phyloP scores from a whole-genome alignment of 1,140 invertebrate species.

The Scaptomyza pallida region DNA sequence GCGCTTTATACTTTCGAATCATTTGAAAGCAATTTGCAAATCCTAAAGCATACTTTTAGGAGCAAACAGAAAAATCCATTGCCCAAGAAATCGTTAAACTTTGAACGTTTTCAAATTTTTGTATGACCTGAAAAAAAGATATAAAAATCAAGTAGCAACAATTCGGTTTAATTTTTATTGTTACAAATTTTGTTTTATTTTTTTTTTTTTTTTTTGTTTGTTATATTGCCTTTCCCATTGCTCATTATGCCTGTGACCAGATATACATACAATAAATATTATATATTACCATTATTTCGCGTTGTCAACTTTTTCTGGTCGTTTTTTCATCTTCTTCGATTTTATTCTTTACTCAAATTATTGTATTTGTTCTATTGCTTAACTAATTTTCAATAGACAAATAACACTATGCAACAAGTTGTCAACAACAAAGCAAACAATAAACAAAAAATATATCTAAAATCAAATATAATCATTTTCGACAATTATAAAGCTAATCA shows the following conservation, averaged over 20 bases:
- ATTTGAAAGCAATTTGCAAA: too few relatives aligned
- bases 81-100: too few relatives aligned
- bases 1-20: too few relatives aligned
- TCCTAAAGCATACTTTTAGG: too few relatives aligned
- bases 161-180: slow-evolving; percentile 73
- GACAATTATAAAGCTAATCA: too few relatives aligned
- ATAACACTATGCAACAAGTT: slow-evolving; percentile 30
- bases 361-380: slow-evolving; percentile 37
- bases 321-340: slow-evolving; percentile 7
- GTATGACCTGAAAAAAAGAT: too few relatives aligned
- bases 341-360: slow-evolving; percentile 14
- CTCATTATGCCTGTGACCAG: slow-evolving; percentile 43
- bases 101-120: too few relatives aligned
- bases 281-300: slow-evolving; percentile 15
- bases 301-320: slow-evolving; percentile 22
- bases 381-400: slow-evolving; percentile 21
- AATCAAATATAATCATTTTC: slow-evolving; percentile 8
- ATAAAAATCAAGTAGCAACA: slow-evolving; percentile 12
- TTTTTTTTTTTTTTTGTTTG: slow-evolving; percentile 48
- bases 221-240: slow-evolving; percentile 74
- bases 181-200: slow-evolving; percentile 51
- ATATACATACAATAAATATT: too few relatives aligned
- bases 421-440: slow-evolving; percentile 19
- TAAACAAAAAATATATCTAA: background rate
- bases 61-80: too few relatives aligned